Base-by-base conservation (phyloP, 2,888 invertebrate genomes). In the Nephrotoma flavescens region DNA sequence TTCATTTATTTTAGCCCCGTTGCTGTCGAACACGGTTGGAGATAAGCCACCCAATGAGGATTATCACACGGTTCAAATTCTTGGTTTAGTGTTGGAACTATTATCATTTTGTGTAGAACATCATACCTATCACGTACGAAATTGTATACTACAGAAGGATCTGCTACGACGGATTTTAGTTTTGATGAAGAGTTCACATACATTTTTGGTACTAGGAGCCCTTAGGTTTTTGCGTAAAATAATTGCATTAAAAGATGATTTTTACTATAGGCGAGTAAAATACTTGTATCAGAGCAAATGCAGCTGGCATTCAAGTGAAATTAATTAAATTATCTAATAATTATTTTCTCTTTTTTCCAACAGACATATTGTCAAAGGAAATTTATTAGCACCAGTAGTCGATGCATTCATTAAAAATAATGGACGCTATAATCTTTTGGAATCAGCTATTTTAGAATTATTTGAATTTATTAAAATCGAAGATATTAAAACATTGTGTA, bases 101-200 rank as follows among this genome's bases (percentile, higher is more conserved):
- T 93, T 99, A 88, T 96, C 98, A 71, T 99, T 99, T 93, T 99
- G 99, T 92, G 98, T 99, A 86, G 99, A 99, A 92, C 99, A 99
- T 93, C 99, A 99, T 93, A 97, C 97, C 87, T 98, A 98, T 93
- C 98, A 99, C 93, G 98, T 99, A 92, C 98, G 99, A 92, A 98
- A 98, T 91, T 99, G 98, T 93, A 96, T 99, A 92, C 94, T 99
- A 90, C 97, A 97, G 93, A 98, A 98, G 93, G 98, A 99, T 93
- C 94, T 99, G 89, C 94, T 99, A 88, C 95, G 97, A 91, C 95
- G 97, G 92, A 97, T 99, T 91, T 94, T 99, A 89, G 97, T 99
- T 89, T 94, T 99, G 89, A 98, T 99, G 97, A 96, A 97, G 91
- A 98, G 98, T 88, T 96, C 96, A 90, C 99, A 99, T 93, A 97